Conservation (phyloP, 2,113 vertebrate species). For the Jaculus jaculus region DNA sequence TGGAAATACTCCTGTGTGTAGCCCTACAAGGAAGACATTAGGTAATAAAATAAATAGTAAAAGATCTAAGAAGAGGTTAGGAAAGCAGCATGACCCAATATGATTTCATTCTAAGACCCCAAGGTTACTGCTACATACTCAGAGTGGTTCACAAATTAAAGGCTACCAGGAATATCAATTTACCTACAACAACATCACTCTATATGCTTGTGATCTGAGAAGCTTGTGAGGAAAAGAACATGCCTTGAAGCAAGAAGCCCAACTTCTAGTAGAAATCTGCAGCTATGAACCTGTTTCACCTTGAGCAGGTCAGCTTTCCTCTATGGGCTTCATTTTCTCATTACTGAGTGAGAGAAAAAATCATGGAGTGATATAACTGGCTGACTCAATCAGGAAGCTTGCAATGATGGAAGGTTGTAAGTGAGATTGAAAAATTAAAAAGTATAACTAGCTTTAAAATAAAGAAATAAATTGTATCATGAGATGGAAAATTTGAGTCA, state of each 20-base stretch:
- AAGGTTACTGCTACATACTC: neutral
- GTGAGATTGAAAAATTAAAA: neutral
- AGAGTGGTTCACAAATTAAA: neutral
- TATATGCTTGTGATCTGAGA: neutral
- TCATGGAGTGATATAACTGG: neutral
- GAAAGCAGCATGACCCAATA: neutral
- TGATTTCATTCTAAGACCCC: neutral
- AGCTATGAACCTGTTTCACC: neutral
- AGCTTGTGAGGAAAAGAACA: neutral
- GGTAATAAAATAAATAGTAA: neutral
- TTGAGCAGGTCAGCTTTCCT: neutral
- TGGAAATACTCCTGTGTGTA: neutral
- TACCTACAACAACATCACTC: neutral
- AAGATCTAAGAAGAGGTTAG: neutral
- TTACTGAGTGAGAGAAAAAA: neutral
- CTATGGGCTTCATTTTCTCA: neutral
- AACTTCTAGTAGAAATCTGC: neutral
- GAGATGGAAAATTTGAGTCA: neutral
- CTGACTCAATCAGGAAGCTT: neutral
- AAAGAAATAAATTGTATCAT: neutral
- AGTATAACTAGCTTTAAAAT: slow-evolving; percentile 30
- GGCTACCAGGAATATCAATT: neutral
- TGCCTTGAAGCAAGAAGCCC: neutral
- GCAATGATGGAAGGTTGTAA: neutral
- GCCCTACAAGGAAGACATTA: neutral